Evolutionary conservation across 1,140 invertebrate genomes (phyloP), one percentile per base, ranked within the genome.

Genomic region (Caenorhabditis inopinata): DNA sequence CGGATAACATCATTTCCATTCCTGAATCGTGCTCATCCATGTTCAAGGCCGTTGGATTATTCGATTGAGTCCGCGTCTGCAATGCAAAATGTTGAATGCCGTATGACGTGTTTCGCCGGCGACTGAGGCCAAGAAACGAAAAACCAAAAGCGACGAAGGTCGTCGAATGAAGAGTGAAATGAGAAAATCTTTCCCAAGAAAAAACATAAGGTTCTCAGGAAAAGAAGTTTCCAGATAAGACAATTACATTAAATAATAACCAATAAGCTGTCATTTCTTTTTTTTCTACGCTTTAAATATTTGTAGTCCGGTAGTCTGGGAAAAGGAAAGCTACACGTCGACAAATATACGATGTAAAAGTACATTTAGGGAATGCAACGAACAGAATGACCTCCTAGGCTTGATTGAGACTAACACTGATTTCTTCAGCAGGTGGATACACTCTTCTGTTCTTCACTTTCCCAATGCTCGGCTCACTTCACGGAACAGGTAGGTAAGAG

Each of bases 401-500:
- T 18, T 38, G n/a, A 9, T 9, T 38, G 32, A 29, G 58, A 68
- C 32, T 68, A 32, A 68, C 58, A 29, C 32, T 38, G 32, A 42
- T 68, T 68, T 11, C 25, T 38, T 68, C 58, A 68, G 38, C 58
- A 68, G 58, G 32, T 68, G 32, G 58, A 21, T 32, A 27, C 14
- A 32, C 51, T 58, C 51, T 35, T 38, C 58, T 18, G 18, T 68
- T 32, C 53, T 62, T 32, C 29, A 11, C 32, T 16, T 18, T 35
- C 58, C 32, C 32, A 68, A 32, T 51, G n/a, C 48, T 51, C 48
- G 25, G 48, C 53, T 62, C 58, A 68, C 58, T 68, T 68, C 58
- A 68, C 58, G 58, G 58, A 68, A 68, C 58, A 68, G 58, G 58
- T 68, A 68, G 58, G 58, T 68, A 68, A 68, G 58, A 68, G 58